These are phyloP conservation scores for Cecidostiba fungosa DNA, from an alignment of 2,888 invertebrate genomes.

Conservation along the genomic window DNA sequence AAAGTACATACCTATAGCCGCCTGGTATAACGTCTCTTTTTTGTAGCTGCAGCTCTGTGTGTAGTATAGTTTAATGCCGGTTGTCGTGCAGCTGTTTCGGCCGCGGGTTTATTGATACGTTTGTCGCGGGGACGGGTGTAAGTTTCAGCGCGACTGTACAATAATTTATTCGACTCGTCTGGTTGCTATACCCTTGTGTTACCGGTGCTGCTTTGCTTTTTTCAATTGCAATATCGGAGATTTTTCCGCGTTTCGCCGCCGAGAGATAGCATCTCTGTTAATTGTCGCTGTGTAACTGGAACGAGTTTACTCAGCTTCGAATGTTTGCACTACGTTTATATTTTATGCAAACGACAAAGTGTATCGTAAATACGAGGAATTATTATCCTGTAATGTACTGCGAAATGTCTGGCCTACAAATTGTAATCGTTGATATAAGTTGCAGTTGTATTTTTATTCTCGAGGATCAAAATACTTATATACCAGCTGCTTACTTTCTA, in stretches of 20 bases:
- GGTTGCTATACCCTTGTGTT: neutral
- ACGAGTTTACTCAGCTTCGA: neutral
- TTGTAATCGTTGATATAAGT: neutral
- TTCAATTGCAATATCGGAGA: neutral
- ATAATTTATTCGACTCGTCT: neutral
- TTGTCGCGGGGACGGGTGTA: neutral
- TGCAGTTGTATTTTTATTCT: neutral
- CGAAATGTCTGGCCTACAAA: neutral
- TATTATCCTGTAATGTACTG: conserved; percentile 12
- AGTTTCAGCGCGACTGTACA: neutral
- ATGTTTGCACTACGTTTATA: neutral
- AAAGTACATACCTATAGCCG: conserved; percentile 47
- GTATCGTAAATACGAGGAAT: neutral
- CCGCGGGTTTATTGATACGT: conserved; percentile 13
- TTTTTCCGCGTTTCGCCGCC: neutral
- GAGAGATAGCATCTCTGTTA: neutral
- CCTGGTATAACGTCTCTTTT: conserved; percentile 62
- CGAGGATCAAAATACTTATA: neutral
- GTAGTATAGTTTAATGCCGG: conserved; percentile 7
- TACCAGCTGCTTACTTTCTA: neutral
- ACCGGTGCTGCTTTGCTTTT: neutral
- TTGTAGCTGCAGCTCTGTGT: neutral
- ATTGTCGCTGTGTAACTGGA: neutral
- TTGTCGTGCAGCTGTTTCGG: conserved; percentile 19
- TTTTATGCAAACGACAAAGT: neutral